These are phyloP conservation scores for Hirundichthys speculiger DNA, from an alignment of 2,113 vertebrate genomes.

Conservation along the genomic window DNA sequence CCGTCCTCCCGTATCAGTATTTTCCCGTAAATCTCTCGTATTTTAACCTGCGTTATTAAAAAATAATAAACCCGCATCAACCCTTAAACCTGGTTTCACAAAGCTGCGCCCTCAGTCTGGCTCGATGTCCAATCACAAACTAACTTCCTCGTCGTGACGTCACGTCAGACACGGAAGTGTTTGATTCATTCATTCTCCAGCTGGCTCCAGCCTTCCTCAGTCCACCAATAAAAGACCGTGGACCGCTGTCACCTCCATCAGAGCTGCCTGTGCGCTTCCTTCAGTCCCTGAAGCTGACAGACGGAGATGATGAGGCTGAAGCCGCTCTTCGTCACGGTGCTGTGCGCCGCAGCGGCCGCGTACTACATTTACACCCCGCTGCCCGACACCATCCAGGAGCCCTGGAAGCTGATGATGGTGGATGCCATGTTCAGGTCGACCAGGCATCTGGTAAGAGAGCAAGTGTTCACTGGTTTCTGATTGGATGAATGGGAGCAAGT, in stretches of 20 bases:
- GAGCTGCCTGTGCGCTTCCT: neutral
- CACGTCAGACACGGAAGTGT: too few relatives aligned
- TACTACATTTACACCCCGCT: conserved; percentile 80
- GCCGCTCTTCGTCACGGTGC: conserved; percentile 25
- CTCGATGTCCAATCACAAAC: too few relatives aligned
- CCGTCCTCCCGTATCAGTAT: too few relatives aligned
- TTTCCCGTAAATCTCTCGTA: too few relatives aligned
- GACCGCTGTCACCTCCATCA: neutral
- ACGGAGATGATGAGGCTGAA: conserved; percentile 55
- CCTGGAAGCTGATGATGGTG: conserved; percentile 71
- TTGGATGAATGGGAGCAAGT: too few relatives aligned
- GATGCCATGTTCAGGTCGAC: conserved; percentile 47
- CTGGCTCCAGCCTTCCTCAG: neutral
- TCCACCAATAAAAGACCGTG: neutral
- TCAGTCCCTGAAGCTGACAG: neutral
- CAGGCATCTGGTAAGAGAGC: conserved; percentile 57
- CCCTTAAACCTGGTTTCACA: too few relatives aligned
- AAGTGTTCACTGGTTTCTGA: too few relatives aligned
- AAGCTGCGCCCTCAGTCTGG: too few relatives aligned
- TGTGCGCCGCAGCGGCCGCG: conserved; percentile 70
- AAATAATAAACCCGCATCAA: too few relatives aligned
- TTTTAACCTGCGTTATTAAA: too few relatives aligned
- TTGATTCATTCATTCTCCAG: too few relatives aligned
- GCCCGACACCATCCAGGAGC: conserved; percentile 65
- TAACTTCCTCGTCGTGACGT: too few relatives aligned